Conservation (phyloP, 1,140 invertebrate genomes). For the Muscidifurax raptorellus region DNA sequence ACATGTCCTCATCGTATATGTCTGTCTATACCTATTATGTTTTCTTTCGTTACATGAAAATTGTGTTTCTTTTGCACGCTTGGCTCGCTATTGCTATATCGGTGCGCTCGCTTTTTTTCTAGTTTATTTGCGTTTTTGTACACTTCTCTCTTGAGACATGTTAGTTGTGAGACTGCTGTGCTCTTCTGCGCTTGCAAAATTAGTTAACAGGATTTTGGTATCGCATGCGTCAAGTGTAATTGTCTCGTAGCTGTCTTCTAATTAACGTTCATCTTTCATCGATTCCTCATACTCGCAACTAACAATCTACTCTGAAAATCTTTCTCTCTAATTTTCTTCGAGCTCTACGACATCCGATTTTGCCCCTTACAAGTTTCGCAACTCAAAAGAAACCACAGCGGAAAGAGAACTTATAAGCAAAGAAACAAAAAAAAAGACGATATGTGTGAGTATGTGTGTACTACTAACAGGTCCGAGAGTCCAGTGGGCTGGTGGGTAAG, state of each 20-base stretch:
- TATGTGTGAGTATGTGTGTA: constrained; percentile 53
- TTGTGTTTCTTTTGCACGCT: constrained; percentile 4
- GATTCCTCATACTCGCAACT: background rate
- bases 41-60: constrained; percentile 30
- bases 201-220: background rate
- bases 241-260: background rate
- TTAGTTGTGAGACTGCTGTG: background rate
- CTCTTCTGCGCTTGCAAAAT: background rate
- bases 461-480: constrained; percentile 74
- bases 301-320: background rate
- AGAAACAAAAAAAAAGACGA: background rate
- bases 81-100: background rate
- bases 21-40: constrained; percentile 69
- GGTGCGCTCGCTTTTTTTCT: background rate
- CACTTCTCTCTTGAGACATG: background rate
- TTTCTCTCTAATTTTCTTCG: background rate
- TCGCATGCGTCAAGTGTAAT: background rate
- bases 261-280: background rate
- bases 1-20: constrained; percentile 68
- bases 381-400: background rate
- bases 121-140: background rate
- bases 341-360: background rate
- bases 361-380: background rate
- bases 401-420: background rate
- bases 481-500: constrained; percentile 74